phyloP scores from a whole-genome alignment of 2,797 vertebrate species.

The Vultur gryphus region DNA sequence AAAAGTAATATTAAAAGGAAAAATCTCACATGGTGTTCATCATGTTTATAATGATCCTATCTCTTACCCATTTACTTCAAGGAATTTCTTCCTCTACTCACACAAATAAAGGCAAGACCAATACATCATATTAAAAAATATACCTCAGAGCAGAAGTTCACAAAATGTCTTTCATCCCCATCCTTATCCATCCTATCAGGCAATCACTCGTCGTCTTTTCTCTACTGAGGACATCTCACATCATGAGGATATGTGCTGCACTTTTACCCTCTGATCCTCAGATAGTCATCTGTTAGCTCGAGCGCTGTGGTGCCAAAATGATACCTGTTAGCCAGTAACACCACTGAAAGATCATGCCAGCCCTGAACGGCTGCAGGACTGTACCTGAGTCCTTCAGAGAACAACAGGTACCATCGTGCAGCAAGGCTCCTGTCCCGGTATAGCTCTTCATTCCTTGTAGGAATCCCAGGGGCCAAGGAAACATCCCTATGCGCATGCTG shows the following conservation, averaged over 20 bases:
- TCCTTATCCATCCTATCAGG: not conserved
- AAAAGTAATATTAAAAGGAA: not conserved
- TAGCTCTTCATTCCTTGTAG: not conserved
- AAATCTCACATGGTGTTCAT: not conserved
- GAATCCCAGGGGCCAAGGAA: not conserved
- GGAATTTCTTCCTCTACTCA: not conserved
- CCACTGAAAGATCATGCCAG: not conserved
- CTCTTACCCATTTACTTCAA: not conserved
- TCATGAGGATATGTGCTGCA: not conserved
- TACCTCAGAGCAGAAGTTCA: not conserved
- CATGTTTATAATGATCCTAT: not conserved
- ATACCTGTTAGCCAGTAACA: not conserved
- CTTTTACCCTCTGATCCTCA: not conserved
- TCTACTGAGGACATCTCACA: not conserved
- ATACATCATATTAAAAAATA: not conserved
- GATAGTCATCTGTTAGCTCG: not conserved
- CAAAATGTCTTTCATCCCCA: not conserved
- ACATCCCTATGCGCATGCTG: too few relatives aligned
- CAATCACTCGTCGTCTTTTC: not conserved
- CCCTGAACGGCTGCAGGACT: not conserved
- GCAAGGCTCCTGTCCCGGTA: not conserved
- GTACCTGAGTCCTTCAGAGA: not conserved
- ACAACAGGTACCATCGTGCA: fast-evolving
- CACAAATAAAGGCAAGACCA: not conserved
- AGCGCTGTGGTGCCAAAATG: not conserved